Evolutionary conservation across 2,113 vertebrate species (phyloP), one percentile per base, ranked within the genome.

Genomic region (Callocephalon fimbriatum): DNA sequence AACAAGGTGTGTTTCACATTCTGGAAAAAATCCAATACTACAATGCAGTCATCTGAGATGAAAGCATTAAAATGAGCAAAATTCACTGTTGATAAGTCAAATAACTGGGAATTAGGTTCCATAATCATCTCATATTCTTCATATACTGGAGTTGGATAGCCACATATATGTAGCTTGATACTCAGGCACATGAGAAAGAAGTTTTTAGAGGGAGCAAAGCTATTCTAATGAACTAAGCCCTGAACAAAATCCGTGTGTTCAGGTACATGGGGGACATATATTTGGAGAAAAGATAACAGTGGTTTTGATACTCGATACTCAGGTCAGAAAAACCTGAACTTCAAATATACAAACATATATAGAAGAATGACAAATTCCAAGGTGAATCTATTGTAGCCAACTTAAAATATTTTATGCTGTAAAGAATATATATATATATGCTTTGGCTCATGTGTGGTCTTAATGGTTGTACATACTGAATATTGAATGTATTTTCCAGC

Each of bases 401-500:
- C 27, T 65, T 56, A 45, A 76, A 77, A 45, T 29, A 51, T 19
- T 65, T 51, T 22, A 51, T 32, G 8, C 37, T 44, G 15, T 76
- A 40, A 71, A 47, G 20, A 66, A 47, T 22, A 4, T 35, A 19
- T 62, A 44, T 56, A 3, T 13, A 63, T 27, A 18, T 11, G 10
- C 2, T 88, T 80, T 74, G 56, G 7, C 5, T 88, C 22, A 25
- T 4, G 6, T 29, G 35, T 37, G 9, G 32, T n/a, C 31, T 32
- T 27, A 23, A 25, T 45, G 45, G 20, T 26, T 0, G 0, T 22
- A 29, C 29, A 18, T 7, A 6, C 5, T 1, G 7, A 47, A 17
- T 32, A 37, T 3, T 59, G 22, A 35, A 66, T 7, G 1, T 14
- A 23, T 56, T 48, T 87, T 91, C 13, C 29, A 66, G 59, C 32